These are phyloP conservation scores for Laodelphax striatellus DNA, from an alignment of 1,140 invertebrate species.

Conservation along the genomic window DNA sequence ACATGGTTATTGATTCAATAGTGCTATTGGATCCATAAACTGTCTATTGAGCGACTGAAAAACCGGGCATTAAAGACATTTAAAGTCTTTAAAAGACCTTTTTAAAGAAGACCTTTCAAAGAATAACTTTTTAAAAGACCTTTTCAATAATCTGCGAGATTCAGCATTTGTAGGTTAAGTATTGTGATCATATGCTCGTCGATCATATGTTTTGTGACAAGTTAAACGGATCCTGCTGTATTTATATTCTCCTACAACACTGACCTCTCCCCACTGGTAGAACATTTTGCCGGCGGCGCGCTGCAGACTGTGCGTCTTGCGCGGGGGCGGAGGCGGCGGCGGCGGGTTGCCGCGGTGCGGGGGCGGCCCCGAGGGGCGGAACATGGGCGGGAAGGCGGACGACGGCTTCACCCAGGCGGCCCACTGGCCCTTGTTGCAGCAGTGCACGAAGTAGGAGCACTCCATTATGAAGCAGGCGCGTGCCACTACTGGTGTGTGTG, in stretches of 20 bases:
- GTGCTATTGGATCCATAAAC: no score
- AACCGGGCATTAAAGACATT: no score
- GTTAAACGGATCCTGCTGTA: no score
- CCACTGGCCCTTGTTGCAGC: slow-evolving; percentile 97
- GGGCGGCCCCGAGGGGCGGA: slow-evolving; percentile 57
- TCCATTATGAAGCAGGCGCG: slow-evolving; percentile 85
- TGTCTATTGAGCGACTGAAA: no score
- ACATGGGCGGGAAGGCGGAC: slow-evolving; percentile 53
- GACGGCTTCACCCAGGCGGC: slow-evolving; percentile 89
- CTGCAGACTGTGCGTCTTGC: slow-evolving; percentile 72
- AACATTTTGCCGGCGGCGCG: slow-evolving; percentile 90
- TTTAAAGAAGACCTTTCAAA: no score
- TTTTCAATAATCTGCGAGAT: no score
- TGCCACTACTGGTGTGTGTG: slow-evolving; percentile 82
- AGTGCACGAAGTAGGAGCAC: slow-evolving; percentile 91
- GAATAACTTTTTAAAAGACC: no score
- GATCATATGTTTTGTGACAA: no score
- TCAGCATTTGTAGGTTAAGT: no score
- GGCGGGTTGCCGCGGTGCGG: slow-evolving; percentile 27
- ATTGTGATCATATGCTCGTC: no score
- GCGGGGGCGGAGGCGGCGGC: slow-evolving; percentile 41
- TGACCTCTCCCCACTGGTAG: slow-evolving; percentile 92
- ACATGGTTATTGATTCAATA: no score
- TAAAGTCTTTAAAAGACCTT: no score
- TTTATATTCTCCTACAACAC: slow-evolving; percentile 1